Percentiles rank a stretch among this genome's conserved stretches.
Conservation (phyloP, 2,888 invertebrate genomes). For the Drosophila heteroneura region DNA sequence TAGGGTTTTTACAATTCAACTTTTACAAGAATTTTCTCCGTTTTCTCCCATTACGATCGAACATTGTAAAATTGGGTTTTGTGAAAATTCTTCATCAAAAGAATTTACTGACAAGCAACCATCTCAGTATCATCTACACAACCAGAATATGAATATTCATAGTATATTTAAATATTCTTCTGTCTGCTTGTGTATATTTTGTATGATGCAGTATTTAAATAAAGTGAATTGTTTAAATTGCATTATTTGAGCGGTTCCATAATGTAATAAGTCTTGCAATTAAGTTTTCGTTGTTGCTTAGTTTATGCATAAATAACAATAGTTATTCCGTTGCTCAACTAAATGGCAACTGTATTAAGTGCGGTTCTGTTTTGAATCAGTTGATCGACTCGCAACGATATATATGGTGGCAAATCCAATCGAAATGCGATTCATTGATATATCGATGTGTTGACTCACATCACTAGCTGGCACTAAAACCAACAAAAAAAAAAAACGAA, state of each 20-base stretch:
- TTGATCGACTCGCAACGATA: conserved; percentile 12
- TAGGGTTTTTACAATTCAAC: background rate
- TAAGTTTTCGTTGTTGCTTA: background rate
- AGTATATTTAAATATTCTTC: background rate
- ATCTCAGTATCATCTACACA: background rate
- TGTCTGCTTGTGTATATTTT: background rate
- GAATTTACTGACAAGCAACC: background rate
- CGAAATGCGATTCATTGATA: conserved; percentile 5
- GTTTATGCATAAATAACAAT: background rate
- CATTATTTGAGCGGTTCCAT: background rate
- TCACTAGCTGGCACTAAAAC: conserved; percentile 41
- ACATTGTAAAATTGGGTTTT: background rate
- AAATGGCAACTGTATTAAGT: background rate
- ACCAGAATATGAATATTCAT: background rate
- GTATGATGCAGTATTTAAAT: background rate
- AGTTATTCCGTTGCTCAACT: background rate
- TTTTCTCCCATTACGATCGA: background rate
- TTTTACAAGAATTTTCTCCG: background rate
- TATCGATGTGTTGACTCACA: conserved; percentile 22
- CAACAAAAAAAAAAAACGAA: conserved; percentile 25
- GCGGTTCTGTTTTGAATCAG: background rate
- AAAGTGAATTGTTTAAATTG: background rate
- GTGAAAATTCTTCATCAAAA: background rate
- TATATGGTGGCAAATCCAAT: background rate
- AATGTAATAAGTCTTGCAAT: background rate